Conservation (phyloP, 2,888 invertebrate species). For the Papilio demoleus region DNA sequence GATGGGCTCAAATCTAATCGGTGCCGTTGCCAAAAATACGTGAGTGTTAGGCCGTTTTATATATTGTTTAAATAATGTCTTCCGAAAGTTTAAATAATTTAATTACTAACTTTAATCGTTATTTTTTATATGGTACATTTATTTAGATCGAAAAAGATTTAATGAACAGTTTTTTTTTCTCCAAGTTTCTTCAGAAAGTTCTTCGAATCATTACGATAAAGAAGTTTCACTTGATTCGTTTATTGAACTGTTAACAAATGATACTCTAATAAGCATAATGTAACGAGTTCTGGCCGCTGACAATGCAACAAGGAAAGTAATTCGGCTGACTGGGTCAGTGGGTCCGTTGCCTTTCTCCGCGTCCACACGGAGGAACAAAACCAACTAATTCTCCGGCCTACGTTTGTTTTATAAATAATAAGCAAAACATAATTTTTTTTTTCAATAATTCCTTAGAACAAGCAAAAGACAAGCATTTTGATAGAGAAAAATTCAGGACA, state of each 20-base stretch:
- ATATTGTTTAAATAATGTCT: too few relatives aligned
- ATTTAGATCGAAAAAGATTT: too few relatives aligned
- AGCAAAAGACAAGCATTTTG: too few relatives aligned
- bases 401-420: conserved; percentile 52
- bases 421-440: background rate
- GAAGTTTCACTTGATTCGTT: conserved; percentile 10
- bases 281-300: conserved; percentile 54
- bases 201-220: background rate
- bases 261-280: conserved; percentile 33
- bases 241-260: background rate
- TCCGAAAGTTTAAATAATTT: too few relatives aligned
- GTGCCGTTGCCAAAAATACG: too few relatives aligned
- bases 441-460: too few relatives aligned
- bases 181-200: background rate
- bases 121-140: too few relatives aligned
- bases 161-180: background rate
- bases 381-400: conserved; percentile 60
- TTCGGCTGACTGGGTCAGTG: conserved; percentile 67
- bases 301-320: conserved; percentile 73
- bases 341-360: conserved; percentile 76
- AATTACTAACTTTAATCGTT: too few relatives aligned
- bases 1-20: too few relatives aligned
- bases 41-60: too few relatives aligned
- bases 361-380: conserved; percentile 48
- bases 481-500: too few relatives aligned